phyloP scores from a whole-genome alignment of 2,113 vertebrate species.

The Crocuta crocuta region DNA sequence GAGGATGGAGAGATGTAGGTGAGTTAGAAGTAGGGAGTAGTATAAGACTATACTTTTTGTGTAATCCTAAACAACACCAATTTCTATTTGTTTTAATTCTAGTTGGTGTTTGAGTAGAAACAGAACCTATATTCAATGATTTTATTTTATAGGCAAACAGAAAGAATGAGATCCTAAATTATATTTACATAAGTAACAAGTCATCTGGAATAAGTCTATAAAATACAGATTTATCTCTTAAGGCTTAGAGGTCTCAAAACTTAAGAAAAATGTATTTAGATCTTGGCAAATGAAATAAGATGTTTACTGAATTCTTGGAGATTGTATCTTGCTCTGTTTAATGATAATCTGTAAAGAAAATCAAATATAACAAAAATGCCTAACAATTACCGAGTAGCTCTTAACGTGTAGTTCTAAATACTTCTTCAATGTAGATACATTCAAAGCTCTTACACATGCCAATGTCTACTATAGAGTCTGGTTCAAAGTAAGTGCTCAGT shows the following conservation, averaged over 20 bases:
- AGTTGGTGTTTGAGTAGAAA: slow-evolving; percentile 14
- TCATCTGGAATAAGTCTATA: slow-evolving; percentile 30
- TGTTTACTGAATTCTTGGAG: background rate
- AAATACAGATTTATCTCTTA: slow-evolving; percentile 7
- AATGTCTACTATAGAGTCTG: background rate
- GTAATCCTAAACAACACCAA: background rate
- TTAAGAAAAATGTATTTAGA: slow-evolving; percentile 16
- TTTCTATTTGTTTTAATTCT: background rate
- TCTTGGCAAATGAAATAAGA: slow-evolving; percentile 32
- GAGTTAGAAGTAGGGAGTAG: background rate
- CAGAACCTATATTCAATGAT: slow-evolving; percentile 27
- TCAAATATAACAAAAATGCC: slow-evolving; percentile 25
- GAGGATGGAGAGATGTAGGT: background rate
- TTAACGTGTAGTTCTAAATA: slow-evolving; percentile 39
- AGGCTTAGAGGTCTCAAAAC: background rate
- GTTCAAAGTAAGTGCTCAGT: background rate
- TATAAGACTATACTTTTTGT: slow-evolving; percentile 12
- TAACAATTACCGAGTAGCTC: background rate
- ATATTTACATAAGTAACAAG: background rate
- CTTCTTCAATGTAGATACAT: background rate
- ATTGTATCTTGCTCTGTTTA: background rate
- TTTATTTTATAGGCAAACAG: slow-evolving; percentile 19
- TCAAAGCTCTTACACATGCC: background rate
- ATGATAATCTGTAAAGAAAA: slow-evolving; percentile 41
- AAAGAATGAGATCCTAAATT: background rate